A percentile compares a stretch with the other conserved stretches of the same genome.
Conservation (phyloP, 2,113 vertebrate genomes). For the Eolophus roseicapilla region DNA sequence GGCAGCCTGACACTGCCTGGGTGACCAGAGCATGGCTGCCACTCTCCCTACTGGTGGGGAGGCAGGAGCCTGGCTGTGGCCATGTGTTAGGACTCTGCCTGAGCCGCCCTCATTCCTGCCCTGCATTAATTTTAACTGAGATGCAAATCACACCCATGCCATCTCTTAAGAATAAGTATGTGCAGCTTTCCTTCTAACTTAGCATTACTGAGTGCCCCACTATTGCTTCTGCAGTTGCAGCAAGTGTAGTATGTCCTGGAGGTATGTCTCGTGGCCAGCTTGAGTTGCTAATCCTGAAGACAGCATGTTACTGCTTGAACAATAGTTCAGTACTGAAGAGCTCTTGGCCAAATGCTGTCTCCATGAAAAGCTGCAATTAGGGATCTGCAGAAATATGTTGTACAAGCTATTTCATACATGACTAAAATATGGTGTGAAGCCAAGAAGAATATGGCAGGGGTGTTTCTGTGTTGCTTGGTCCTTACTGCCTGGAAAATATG, state of each 20-base stretch:
- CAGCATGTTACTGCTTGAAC: neutral
- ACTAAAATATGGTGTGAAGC: rapidly evolving
- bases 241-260: neutral
- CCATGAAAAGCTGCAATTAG: neutral
- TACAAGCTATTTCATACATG: neutral
- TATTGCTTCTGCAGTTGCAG: rapidly evolving
- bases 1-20: rapidly evolving
- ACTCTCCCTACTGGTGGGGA: neutral
- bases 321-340: neutral
- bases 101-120: neutral
- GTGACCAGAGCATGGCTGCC: neutral
- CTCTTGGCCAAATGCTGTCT: neutral
- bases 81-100: rapidly evolving
- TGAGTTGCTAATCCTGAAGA: neutral
- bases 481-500: neutral
- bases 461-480: neutral
- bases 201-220: neutral
- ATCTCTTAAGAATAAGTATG: neutral
- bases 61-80: neutral
- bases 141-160: neutral
- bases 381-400: neutral
- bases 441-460: neutral
- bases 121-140: neutral
- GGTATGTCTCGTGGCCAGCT: neutral
- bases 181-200: neutral